Conservation (phyloP, 2,113 vertebrate genomes). For the Hippocampus barbouri region DNA sequence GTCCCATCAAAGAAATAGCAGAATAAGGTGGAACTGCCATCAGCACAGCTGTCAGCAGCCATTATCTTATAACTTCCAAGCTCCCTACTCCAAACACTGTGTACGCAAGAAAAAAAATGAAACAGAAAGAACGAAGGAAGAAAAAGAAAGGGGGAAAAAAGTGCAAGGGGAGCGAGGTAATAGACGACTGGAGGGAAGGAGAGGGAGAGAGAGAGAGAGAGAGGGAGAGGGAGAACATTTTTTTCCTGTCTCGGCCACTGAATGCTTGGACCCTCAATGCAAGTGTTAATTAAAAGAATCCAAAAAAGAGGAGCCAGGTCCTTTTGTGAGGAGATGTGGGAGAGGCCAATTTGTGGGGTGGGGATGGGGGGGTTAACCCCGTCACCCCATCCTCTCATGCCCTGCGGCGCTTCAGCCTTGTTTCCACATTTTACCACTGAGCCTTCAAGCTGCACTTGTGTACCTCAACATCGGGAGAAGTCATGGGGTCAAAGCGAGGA, state of each 20-base stretch:
- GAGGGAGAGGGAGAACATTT: constrained; percentile 52
- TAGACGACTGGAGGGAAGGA: constrained; percentile 21
- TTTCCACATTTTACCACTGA: constrained; percentile 66
- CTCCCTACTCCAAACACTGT: constrained; percentile 72
- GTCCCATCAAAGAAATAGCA: constrained; percentile 78
- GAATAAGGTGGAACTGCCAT: constrained; percentile 81
- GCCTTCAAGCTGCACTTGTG: constrained; percentile 63
- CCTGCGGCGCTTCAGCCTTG: constrained; percentile 66
- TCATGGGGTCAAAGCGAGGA: constrained; percentile 61
- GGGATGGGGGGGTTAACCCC: constrained; percentile 60
- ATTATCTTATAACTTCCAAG: constrained; percentile 88
- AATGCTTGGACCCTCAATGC: constrained; percentile 71
- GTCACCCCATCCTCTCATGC: constrained; percentile 58
- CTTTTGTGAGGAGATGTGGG: constrained; percentile 72
- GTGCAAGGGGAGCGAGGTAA: constrained; percentile 36
- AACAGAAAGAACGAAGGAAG: constrained; percentile 58
- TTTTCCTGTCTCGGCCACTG: constrained; percentile 65
- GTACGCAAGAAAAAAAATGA: constrained; percentile 59
- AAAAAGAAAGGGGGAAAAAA: constrained; percentile 49
- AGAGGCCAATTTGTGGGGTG: constrained; percentile 54
- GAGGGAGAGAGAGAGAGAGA: constrained; percentile 13
- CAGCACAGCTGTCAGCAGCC: constrained; percentile 94
- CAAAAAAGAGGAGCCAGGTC: constrained; percentile 74
- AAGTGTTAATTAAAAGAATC: constrained; percentile 83
- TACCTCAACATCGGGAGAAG: constrained; percentile 65